These are phyloP conservation scores for Coleophora deauratella DNA, from an alignment of 2,888 invertebrate species.

Conservation along the genomic window DNA sequence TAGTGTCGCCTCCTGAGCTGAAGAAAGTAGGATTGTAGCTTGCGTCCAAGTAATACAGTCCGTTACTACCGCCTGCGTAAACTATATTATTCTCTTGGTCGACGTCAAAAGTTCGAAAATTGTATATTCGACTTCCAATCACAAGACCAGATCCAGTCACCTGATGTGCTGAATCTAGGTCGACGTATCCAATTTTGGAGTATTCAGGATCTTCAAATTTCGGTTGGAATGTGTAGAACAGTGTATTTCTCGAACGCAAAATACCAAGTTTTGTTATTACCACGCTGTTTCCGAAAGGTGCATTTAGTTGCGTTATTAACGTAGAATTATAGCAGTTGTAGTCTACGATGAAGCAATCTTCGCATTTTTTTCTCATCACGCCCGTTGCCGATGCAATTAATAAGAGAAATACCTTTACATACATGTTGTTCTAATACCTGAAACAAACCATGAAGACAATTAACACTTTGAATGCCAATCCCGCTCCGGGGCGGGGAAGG, in stretches of 20 bases:
- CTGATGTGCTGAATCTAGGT: constrained; percentile 26
- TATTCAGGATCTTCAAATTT: constrained; percentile 46
- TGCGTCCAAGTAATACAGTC: constrained; percentile 40
- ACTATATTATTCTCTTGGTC: constrained; percentile 46
- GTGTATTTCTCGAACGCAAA: constrained; percentile 29
- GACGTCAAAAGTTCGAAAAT: constrained; percentile 54
- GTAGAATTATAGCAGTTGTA: constrained; percentile 42
- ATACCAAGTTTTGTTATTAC: constrained; percentile 50
- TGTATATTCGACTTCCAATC: constrained; percentile 26
- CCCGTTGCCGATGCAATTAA: constrained; percentile 22
- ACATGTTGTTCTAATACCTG: constrained; percentile 27
- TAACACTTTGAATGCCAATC: neutral
- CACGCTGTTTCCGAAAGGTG: constrained; percentile 41
- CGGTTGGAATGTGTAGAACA: constrained; percentile 57
- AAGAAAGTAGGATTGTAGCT: constrained; percentile 32
- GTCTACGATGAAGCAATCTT: constrained; percentile 39
- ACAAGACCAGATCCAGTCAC: constrained; percentile 26
- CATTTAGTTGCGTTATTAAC: constrained; percentile 40
- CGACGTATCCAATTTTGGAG: constrained; percentile 49
- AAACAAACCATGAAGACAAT: neutral
- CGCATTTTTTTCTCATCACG: constrained; percentile 18
- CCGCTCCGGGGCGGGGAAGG: no score
- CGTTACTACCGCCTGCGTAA: constrained; percentile 54
- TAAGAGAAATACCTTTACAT: constrained; percentile 26
- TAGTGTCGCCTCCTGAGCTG: constrained; percentile 47